Evolutionary conservation across 2,888 invertebrate genomes (phyloP).

Genomic region (Lymantria monacha): DNA sequence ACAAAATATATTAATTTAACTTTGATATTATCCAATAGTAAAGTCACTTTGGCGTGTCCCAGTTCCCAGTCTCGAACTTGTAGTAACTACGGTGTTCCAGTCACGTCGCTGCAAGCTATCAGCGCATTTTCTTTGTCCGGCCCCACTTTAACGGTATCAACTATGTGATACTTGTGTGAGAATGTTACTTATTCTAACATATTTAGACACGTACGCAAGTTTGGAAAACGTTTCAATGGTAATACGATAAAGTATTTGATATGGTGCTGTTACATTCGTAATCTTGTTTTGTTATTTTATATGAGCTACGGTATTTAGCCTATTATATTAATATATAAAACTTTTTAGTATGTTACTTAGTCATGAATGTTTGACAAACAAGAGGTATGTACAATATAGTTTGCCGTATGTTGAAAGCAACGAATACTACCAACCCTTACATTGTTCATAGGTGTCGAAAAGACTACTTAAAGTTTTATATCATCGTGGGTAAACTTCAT

Average conservation of each 20-base stretch:
- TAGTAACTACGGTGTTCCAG: neutral
- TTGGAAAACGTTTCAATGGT: neutral
- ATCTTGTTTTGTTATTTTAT: too few relatives aligned
- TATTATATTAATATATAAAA: too few relatives aligned
- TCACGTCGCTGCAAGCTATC: neutral
- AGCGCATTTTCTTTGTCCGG: neutral
- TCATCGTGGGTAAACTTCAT: too few relatives aligned
- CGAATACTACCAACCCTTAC: too few relatives aligned
- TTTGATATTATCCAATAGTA: neutral
- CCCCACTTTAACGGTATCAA: neutral
- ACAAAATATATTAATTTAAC: neutral
- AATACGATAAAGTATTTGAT: neutral
- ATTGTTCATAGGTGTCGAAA: too few relatives aligned
- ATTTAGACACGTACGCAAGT: neutral
- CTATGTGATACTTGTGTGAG: neutral
- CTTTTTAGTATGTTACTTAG: too few relatives aligned
- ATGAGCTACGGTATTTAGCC: too few relatives aligned
- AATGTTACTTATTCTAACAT: neutral
- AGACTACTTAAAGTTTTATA: too few relatives aligned
- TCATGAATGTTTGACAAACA: too few relatives aligned
- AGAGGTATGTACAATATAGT: too few relatives aligned
- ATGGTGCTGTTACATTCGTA: too few relatives aligned
- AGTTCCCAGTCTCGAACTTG: neutral
- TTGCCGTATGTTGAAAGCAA: too few relatives aligned
- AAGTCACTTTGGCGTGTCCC: neutral